phyloP scores from a whole-genome alignment of 2,797 vertebrate genomes.

The Varecia variegata region DNA sequence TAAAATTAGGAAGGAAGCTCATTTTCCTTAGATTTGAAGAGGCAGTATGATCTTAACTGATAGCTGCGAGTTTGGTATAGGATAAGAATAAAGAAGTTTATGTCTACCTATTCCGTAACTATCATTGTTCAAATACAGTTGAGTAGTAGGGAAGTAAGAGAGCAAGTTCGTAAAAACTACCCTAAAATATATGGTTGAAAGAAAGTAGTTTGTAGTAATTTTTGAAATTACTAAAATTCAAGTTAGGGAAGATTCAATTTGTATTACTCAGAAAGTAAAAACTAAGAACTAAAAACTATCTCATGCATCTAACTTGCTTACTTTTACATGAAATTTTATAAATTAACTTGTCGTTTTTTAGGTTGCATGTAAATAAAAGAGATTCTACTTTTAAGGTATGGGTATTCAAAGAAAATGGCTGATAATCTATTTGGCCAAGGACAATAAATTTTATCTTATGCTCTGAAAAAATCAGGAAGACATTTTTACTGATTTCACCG shows the following conservation, averaged over 20 bases:
- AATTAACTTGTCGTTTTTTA: not conserved
- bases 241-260: not conserved
- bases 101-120: not conserved
- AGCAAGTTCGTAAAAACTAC: not conserved
- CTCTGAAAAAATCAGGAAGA: constrained; percentile 19
- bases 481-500: constrained; percentile 34
- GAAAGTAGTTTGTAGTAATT: not conserved
- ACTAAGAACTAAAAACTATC: not conserved
- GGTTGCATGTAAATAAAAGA: not conserved
- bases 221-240: constrained; percentile 24
- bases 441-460: constrained; percentile 45
- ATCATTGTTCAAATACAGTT: not conserved
- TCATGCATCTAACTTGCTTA: not conserved
- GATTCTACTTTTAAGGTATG: not conserved
- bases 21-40: not conserved
- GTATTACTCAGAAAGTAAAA: not conserved
- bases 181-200: not conserved
- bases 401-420: constrained; percentile 7
- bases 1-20: not conserved
- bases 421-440: constrained; percentile 5
- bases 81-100: not conserved
- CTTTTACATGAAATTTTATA: constrained; percentile 11
- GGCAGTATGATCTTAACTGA: not conserved
- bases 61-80: not conserved
- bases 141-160: not conserved